Evolutionary conservation across 2,888 invertebrate species (phyloP).

Genomic region (Nowickia ferox): DNA sequence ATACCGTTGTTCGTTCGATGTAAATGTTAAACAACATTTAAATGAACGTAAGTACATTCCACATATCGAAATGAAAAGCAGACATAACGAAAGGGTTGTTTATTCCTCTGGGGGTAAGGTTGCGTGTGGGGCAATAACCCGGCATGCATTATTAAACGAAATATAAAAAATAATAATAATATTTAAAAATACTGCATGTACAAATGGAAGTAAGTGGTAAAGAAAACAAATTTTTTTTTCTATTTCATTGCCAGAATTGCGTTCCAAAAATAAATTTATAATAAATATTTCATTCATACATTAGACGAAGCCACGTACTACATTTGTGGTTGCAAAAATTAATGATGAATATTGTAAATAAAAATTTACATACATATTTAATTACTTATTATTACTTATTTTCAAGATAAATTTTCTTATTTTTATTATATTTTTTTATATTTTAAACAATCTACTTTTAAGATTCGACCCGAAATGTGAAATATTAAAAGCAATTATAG

Average conservation of each 20-base stretch:
- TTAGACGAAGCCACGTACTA: too few species aligned
- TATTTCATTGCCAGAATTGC: too few species aligned
- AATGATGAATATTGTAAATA: too few species aligned
- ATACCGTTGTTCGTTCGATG: conserved; percentile 50
- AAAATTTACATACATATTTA: too few species aligned
- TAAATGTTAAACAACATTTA: conserved; percentile 32
- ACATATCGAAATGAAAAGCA: neutral
- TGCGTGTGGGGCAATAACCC: conserved; percentile 54
- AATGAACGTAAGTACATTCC: conserved; percentile 20
- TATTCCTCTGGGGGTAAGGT: conserved; percentile 20
- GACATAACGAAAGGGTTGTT: conserved; percentile 51
- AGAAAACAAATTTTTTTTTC: too few species aligned
- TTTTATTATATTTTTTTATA: neutral
- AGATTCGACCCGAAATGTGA: neutral
- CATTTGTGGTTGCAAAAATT: too few species aligned
- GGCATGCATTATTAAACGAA: conserved; percentile 1
- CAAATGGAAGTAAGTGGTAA: too few species aligned
- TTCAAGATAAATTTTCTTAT: too few species aligned
- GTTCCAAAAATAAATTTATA: too few species aligned
- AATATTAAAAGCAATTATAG: neutral
- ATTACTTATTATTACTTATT: too few species aligned
- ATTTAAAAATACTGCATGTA: neutral
- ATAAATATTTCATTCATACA: too few species aligned
- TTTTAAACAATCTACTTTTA: neutral
- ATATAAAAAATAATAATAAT: too few species aligned